Evolutionary conservation across 2,113 vertebrate genomes (phyloP), one percentile per base, ranked within the genome.

Genomic region (Chinchilla lanigera): DNA sequence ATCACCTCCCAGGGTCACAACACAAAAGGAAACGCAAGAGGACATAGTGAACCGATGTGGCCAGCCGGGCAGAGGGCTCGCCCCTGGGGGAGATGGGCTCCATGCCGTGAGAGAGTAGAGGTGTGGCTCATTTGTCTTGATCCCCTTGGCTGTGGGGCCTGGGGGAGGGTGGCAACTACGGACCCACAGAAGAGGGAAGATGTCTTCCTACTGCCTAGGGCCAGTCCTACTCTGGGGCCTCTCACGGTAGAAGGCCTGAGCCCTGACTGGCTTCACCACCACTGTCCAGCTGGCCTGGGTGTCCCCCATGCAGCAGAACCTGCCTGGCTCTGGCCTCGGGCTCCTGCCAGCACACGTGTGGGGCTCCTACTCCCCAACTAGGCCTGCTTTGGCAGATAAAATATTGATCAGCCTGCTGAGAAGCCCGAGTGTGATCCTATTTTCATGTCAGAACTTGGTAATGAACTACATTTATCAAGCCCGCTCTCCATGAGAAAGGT

Each of bases 401-500:
- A 98, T 98, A 99, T 98, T 98, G 99, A 99, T 98, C 98, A 98
- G 97, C 69, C 97, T 98, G 98, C 97, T 97, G 98, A 97, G 97
- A 96, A 98, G 97, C 98, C 98, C 93, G 97, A 97, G 96, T 98
- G 97, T 94, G 98, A 98, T 98, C 98, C 97, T 96, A 97, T 98
- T 99, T 99, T 98, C 98, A 98, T 97, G 99, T 99, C 99, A 99
- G 98, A 98, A 98, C 97, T 98, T 86, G 81, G 98, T 99, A 99
- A 99, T 99, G 99, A 99, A 99, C 98, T 98, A 89, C 98, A 99
- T 99, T 98, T 98, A 99, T 99, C 99, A 99, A 98, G 98, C 97
- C 97, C 80, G 97, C 98, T 98, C 97, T 98, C 98, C 95, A 92
- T 83, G 96, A 97, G 98, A 99, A 99, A 99, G 99, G 99, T 99